Conservation (phyloP, 2,113 vertebrate species). For the mouse (Mus musculus) region GRCm39 chr2:121265001-121265500, state of each 20-base stretch:
- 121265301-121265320: constrained; percentile 96
- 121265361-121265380: constrained; percentile 98
- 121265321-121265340: constrained; percentile 99
- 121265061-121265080: not conserved
- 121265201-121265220: not conserved
- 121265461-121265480: constrained; percentile 2
- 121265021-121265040: not conserved
- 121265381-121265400: constrained; percentile 98
- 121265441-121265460: not conserved
- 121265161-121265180: not conserved
- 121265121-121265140: not conserved
- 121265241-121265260: constrained; percentile 41
- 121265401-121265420: constrained; percentile 64
- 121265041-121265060: not conserved
- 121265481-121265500: not conserved
- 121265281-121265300: constrained; percentile 97
- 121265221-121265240: constrained; percentile 26
- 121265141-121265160: not conserved
- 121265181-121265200: not conserved
- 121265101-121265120: constrained; percentile 12
- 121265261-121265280: constrained; percentile 94
- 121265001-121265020: too few relatives aligned
- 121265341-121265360: constrained; percentile 99
- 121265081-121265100: constrained; percentile 29
- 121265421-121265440: constrained; percentile 20